A percentile compares a stretch with the other conserved stretches of the same genome.
phyloP scores from a whole-genome alignment of 2,113 vertebrate species.

The Telmatochromis brachygnathus region DNA sequence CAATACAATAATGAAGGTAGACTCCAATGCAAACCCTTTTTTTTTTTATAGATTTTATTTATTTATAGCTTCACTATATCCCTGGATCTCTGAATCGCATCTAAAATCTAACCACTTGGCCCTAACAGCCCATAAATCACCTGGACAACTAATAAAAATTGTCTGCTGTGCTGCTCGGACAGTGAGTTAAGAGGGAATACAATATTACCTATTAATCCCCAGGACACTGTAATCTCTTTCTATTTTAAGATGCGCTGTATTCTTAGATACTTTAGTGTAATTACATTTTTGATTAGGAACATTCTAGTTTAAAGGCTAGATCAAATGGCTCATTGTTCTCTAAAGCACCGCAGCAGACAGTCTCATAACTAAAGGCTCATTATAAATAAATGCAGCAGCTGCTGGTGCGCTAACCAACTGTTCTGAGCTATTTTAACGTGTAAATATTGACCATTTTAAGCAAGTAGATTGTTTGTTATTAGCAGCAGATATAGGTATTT shows the following conservation, averaged over 20 bases:
- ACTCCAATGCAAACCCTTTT: not conserved
- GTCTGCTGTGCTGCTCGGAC: not conserved
- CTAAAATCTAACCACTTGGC: not conserved
- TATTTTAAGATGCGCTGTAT: slow-evolving; percentile 4
- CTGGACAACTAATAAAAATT: not conserved
- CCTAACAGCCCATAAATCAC: not conserved
- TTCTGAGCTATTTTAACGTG: not conserved
- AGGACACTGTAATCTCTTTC: slow-evolving; percentile 12
- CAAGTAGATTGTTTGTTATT: not conserved
- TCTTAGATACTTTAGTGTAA: slow-evolving; percentile 2
- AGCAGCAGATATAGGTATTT: not conserved
- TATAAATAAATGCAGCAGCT: not conserved
- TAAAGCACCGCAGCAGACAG: not conserved
- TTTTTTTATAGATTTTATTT: not conserved
- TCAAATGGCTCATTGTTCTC: not conserved
- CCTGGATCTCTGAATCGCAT: not conserved
- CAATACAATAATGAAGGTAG: not conserved
- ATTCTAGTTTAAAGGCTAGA: not conserved
- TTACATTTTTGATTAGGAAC: slow-evolving; percentile 1
- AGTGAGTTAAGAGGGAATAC: not conserved
- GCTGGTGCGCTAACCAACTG: not conserved
- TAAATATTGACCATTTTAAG: not conserved
- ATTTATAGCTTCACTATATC: not conserved
- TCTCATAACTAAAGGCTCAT: not conserved
- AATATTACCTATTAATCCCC: slow-evolving; percentile 3